A percentile compares a stretch with the other conserved stretches of the same genome.
These are phyloP conservation scores for Labeo rohita DNA, from an alignment of 2,113 vertebrate species.

Conservation along the genomic window DNA sequence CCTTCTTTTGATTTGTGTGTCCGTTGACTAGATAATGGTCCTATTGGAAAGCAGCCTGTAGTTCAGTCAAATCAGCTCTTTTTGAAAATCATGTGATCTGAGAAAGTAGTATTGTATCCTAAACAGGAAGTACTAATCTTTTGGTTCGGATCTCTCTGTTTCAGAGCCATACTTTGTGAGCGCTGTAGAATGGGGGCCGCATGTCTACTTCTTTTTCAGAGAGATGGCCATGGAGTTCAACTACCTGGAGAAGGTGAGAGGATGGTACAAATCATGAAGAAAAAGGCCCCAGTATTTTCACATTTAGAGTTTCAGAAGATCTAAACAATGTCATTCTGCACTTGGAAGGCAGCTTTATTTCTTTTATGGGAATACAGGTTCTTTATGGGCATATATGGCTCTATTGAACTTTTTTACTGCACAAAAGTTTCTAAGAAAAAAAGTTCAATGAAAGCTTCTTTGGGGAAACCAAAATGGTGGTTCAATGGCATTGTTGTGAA, in stretches of 20 bases:
- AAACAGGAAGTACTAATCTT: conserved; percentile 2
- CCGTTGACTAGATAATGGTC: neutral
- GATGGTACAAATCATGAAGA: neutral
- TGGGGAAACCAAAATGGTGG: neutral
- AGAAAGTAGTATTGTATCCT: neutral
- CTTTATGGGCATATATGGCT: neutral
- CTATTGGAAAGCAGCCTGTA: neutral
- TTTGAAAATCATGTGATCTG: neutral
- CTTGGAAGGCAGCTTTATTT: neutral
- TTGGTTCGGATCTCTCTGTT: neutral
- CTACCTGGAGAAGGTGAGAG: conserved; percentile 92
- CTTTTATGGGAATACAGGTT: too few relatives aligned
- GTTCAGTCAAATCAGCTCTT: neutral
- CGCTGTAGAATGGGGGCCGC: conserved; percentile 89
- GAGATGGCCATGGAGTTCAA: conserved; percentile 99
- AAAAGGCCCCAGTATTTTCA: neutral
- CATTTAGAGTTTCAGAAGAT: neutral
- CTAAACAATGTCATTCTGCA: neutral
- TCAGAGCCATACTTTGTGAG: conserved; percentile 93
- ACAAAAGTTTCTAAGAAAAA: neutral
- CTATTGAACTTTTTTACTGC: neutral
- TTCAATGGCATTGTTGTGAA: neutral
- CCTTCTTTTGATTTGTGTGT: neutral
- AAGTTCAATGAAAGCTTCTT: neutral
- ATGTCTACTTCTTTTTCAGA: conserved; percentile 98